Conservation (phyloP, 2,888 invertebrate species). For the Campoletis raptor region DNA sequence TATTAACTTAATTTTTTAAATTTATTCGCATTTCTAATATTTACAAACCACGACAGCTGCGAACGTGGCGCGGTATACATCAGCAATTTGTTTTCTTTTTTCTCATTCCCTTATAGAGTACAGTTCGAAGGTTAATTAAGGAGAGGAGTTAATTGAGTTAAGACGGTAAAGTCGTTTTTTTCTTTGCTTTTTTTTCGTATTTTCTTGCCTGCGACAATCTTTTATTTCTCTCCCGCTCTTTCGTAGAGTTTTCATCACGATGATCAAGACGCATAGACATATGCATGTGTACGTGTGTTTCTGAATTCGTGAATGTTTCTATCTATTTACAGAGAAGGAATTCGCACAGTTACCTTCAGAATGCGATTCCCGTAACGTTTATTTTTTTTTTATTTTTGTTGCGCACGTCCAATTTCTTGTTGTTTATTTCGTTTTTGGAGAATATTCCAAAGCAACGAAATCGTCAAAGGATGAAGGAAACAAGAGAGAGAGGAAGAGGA, state of each 20-base stretch:
- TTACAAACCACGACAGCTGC: conserved; percentile 57
- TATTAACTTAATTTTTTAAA: conserved; percentile 15
- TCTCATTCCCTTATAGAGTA: conserved; percentile 65
- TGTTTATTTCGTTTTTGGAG: conserved; percentile 18
- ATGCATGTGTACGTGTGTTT: conserved; percentile 14
- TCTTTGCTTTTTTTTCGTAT: conserved; percentile 25
- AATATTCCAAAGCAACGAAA: conserved; percentile 43
- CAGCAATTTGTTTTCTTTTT: conserved; percentile 41
- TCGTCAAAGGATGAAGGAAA: conserved; percentile 22
- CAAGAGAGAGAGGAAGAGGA: background rate
- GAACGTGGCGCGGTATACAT: conserved; percentile 62
- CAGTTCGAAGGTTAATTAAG: conserved; percentile 68
- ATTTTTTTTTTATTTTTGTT: background rate
- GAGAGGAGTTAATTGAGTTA: conserved; percentile 67
- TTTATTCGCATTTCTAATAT: conserved; percentile 62
- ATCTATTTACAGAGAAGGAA: conserved; percentile 64
- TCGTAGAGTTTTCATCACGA: background rate
- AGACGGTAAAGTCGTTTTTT: conserved; percentile 61
- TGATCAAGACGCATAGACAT: background rate
- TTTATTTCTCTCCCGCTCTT: conserved; percentile 29
- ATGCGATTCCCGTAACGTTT: conserved; percentile 6
- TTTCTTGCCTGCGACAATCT: conserved; percentile 18
- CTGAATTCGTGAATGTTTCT: background rate
- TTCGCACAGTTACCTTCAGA: conserved; percentile 52
- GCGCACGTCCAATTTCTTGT: background rate